Percentiles rank a stretch among this genome's conserved stretches.
Conservation (phyloP, 1,140 invertebrate species). For the Aphidius ervi region DNA sequence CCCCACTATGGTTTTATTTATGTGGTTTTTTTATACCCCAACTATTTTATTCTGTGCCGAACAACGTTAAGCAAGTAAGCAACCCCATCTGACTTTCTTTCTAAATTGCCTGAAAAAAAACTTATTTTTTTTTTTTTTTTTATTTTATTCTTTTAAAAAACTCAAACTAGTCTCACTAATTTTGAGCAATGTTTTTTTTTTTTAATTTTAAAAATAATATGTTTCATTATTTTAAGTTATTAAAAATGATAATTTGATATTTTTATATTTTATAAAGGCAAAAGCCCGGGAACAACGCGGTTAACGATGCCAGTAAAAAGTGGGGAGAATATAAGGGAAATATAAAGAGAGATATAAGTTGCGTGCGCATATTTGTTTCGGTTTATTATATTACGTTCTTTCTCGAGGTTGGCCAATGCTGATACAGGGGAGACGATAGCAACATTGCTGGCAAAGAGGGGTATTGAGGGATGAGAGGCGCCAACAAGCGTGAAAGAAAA, state of each 20-base stretch:
- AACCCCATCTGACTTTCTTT: background rate
- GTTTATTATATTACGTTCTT: conserved; percentile 10
- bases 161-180: background rate
- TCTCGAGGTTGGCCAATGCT: conserved; percentile 19
- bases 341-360: conserved; percentile 5
- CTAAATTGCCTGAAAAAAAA: background rate
- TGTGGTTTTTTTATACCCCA: conserved; percentile 2
- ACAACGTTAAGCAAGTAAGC: background rate
- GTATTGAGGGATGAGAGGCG: conserved; percentile 22
- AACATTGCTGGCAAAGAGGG: background rate
- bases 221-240: background rate
- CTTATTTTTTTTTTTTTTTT: no score
- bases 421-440: conserved; percentile 20
- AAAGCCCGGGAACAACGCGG: conserved; percentile 17
- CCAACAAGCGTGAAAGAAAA: conserved; percentile 36
- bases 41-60: background rate
- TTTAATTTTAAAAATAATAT: background rate
- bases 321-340: background rate
- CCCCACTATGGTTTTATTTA: conserved; percentile 5
- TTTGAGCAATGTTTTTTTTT: background rate
- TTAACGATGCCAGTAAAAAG: background rate
- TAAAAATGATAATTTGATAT: no score
- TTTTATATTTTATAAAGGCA: background rate
- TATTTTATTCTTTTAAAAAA: no score
- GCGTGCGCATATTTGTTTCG: conserved; percentile 18